These are phyloP conservation scores for Protomyctophum bolini DNA, from an alignment of 2,113 vertebrate species.

Conservation along the genomic window DNA sequence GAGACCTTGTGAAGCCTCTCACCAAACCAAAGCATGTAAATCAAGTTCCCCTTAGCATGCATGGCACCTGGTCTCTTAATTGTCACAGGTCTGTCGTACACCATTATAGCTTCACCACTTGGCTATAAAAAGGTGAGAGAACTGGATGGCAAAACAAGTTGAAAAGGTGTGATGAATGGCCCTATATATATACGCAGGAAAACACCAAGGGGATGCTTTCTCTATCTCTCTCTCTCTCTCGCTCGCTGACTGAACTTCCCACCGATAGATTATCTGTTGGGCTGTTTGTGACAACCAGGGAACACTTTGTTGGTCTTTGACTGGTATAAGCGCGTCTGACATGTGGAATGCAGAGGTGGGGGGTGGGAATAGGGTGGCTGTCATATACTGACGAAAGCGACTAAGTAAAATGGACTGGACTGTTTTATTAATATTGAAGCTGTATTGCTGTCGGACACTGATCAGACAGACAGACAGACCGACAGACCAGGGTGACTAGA, in stretches of 20 bases:
- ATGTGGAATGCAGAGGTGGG: slow-evolving; percentile 47
- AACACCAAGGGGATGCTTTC: slow-evolving; percentile 30
- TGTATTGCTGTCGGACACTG: neutral
- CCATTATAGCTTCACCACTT: slow-evolving; percentile 38
- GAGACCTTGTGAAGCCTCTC: slow-evolving; percentile 12
- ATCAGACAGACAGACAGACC: no score
- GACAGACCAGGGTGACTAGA: no score
- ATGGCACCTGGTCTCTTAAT: slow-evolving; percentile 40
- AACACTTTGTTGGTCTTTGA: slow-evolving; percentile 29
- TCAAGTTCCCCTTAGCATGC: slow-evolving; percentile 4
- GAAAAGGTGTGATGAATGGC: slow-evolving; percentile 56
- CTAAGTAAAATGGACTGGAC: neutral
- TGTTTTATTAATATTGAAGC: neutral
- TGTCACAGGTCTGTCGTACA: slow-evolving; percentile 19
- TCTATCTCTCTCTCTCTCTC: slow-evolving; percentile 5
- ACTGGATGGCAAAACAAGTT: slow-evolving; percentile 40
- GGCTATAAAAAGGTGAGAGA: slow-evolving; percentile 31
- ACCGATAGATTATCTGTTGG: slow-evolving; percentile 54
- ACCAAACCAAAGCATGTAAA: slow-evolving; percentile 22
- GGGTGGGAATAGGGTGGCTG: no score
- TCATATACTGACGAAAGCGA: no score
- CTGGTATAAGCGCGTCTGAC: slow-evolving; percentile 27
- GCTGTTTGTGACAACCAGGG: slow-evolving; percentile 62
- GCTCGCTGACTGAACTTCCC: neutral
- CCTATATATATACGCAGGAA: slow-evolving; percentile 48